Conservation (phyloP, 2,113 vertebrate genomes). For the Oncorhynchus tshawytscha region DNA sequence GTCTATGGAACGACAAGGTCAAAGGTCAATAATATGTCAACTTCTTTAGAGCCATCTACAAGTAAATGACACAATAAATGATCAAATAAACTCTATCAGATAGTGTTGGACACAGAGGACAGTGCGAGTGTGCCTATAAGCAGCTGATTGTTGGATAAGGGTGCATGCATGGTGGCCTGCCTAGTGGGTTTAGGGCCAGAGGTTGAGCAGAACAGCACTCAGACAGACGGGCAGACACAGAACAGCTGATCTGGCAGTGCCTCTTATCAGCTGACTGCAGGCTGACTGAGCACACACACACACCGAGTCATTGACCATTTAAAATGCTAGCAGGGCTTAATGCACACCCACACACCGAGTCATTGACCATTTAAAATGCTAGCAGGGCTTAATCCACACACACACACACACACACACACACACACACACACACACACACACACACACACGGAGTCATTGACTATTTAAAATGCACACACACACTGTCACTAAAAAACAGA, state of each 20-base stretch:
- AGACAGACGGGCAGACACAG: constrained; percentile 3
- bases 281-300: constrained; percentile 42
- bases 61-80: background rate
- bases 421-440: constrained; percentile 29
- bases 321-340: background rate
- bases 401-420: constrained; percentile 23
- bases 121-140: background rate
- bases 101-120: background rate
- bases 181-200: background rate
- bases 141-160: background rate
- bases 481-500: constrained; percentile 15
- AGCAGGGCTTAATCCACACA: no score
- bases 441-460: constrained; percentile 9
- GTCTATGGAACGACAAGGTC: background rate
- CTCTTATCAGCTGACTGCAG: constrained; percentile 62
- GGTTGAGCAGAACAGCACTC: background rate
- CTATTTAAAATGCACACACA: constrained; percentile 1
- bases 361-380: background rate
- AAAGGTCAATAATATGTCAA: no score
- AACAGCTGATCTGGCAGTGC: constrained; percentile 64
- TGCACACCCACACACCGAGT: background rate
- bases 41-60: background rate
- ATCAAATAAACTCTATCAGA: background rate
- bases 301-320: background rate
- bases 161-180: background rate